Percentiles rank a stretch among this genome's conserved stretches.
Evolutionary conservation across 2,113 vertebrate species (phyloP).

Genomic region (Zeus faber): DNA sequence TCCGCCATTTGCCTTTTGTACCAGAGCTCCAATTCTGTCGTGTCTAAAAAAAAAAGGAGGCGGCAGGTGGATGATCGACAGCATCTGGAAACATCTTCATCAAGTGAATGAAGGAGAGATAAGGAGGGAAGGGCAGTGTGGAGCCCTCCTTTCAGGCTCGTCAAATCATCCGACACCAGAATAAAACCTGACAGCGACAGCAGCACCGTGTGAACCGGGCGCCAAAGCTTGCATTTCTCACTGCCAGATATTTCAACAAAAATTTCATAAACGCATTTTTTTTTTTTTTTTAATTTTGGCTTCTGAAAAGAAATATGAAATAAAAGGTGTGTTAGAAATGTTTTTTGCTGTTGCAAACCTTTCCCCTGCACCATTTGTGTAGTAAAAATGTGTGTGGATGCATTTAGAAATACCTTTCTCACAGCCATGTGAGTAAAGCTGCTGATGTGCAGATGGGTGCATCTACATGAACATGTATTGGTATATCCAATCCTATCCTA

Average conservation of each 20-base stretch:
- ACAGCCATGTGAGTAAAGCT: background rate
- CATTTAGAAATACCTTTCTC: background rate
- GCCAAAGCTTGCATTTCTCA: background rate
- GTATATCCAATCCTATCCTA: no score
- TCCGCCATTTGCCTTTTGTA: background rate
- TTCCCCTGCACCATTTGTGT: no score
- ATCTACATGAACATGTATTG: background rate
- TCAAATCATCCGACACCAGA: no score
- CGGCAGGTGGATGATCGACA: slow-evolving; percentile 41
- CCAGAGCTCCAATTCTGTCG: slow-evolving; percentile 23
- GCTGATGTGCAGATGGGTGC: background rate
- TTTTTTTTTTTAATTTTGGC: background rate
- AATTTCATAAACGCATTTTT: background rate
- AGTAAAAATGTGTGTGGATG: no score
- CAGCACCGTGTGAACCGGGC: background rate
- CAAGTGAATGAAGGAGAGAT: slow-evolving; percentile 28
- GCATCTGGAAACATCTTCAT: slow-evolving; percentile 61
- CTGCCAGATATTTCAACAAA: background rate
- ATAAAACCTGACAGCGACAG: background rate
- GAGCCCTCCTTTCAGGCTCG: no score
- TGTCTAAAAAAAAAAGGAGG: slow-evolving; percentile 43
- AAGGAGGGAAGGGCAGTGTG: slow-evolving; percentile 16
- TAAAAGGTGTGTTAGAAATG: no score
- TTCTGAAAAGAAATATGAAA: no score
- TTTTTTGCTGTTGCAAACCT: no score